Evolutionary conservation across 2,888 invertebrate genomes (phyloP).

Genomic region (Papilio demoleus): DNA sequence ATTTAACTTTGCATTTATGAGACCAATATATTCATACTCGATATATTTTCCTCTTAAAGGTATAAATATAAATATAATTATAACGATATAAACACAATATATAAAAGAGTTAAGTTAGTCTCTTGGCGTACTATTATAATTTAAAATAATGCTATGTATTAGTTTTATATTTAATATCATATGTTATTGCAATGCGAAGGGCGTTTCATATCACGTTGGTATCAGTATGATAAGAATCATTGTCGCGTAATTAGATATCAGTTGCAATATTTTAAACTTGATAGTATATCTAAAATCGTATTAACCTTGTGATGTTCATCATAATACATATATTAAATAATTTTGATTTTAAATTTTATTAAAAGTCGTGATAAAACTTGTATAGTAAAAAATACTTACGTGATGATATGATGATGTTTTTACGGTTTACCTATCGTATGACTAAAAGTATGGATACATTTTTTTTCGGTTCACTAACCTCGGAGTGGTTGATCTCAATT

Average conservation of each 20-base stretch:
- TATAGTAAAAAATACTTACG: too few species aligned
- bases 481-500: not conserved
- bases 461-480: conserved; percentile 1
- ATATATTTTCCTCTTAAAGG: not conserved
- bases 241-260: conserved; percentile 21
- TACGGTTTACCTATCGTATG: not conserved
- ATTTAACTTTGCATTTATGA: not conserved
- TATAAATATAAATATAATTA: not conserved
- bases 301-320: conserved; percentile 21
- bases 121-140: not conserved
- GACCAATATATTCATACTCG: too few species aligned
- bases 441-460: not conserved
- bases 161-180: not conserved
- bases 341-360: too few species aligned
- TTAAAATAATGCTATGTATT: not conserved
- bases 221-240: conserved; percentile 23
- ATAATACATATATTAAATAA: too few species aligned
- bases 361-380: not conserved
- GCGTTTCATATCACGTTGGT: conserved; percentile 21
- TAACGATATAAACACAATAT: not conserved
- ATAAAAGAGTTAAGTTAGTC: not conserved
- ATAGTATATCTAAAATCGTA: conserved; percentile 29
- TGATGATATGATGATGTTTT: not conserved
- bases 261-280: conserved; percentile 26
- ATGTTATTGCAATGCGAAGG: conserved; percentile 4